Evolutionary conservation across 2,888 invertebrate species (phyloP), one percentile per base, ranked within the genome.

Genomic region (Dasysyrphus albostriatus): DNA sequence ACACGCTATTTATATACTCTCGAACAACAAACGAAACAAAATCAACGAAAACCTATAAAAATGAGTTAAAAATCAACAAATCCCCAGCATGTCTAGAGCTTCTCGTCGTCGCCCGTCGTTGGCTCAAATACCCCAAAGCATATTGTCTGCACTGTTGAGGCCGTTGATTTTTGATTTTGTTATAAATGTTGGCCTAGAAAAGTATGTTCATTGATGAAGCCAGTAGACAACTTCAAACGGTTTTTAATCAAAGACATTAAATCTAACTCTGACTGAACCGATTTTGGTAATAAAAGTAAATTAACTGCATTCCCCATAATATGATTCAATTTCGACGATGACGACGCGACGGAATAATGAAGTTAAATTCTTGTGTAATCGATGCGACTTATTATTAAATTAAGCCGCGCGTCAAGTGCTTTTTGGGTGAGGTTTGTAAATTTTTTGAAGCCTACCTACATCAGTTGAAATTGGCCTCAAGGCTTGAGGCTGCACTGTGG

Each of bases 361-460:
- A 65, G 61, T 51, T 19, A 32, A 61, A 69, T 75, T 82, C 83
- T 87, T 75, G 16, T 49, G 78, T 83, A 79, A 87, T 75, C 83
- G 65, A 75, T 81, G 81, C 82, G 61, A 67, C 56, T 49, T 67
- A 65, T 76, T 49, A 82, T 74, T 77, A 44, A 74, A 34, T 70
- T 32, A 54, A 63, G 54, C 69, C 75, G 51, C 44, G 67, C 70
- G 65, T 58, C 56, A 75, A 72, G 65, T 76, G 76, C 12, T 54
- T 49, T 73, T 56, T 16, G 37, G 73, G 16, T 59, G 51, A 37
- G 56, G 65, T 61, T 24, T 56, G n/a, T 16, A 44, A n/a, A 32
- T 47, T 56, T 47, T 56, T 58, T 24, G 5, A n/a, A 16, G 37
- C 29, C 63, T 19, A 34, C 16, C 54, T 10, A 32, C 7, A 32